Evolutionary conservation across 1,140 invertebrate genomes (phyloP), one percentile per base, ranked within the genome.

Genomic region (Drosophila kurseongensis): DNA sequence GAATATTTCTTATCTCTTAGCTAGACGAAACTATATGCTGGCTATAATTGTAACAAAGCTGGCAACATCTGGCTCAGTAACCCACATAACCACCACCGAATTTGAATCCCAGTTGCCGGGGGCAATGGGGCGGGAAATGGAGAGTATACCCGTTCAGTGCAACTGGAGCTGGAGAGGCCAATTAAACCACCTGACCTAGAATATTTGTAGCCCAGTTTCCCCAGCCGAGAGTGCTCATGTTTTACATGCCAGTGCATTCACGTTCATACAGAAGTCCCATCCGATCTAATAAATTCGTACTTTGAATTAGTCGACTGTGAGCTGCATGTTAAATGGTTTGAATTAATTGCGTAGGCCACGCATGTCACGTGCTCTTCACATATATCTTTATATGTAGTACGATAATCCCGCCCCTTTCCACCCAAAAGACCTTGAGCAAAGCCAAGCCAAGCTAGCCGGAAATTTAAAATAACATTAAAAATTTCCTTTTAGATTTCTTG

Each of bases 161-260:
- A 51, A 51, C 27, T 23, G 59, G 45, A 36, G 35, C 48, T 62
- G 50, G 71, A 75, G 56, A 54, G 63, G 60, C 71, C 83, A 86
- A 86, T 86, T 86, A 82, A 73, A 52, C 47, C 78, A 76, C 67
- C 59, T 86, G 83, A 86, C 82, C 82, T 81, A 85, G 78, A 85
- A 86, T 72, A 80, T 29, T 73, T 71, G 65, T 78, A 85, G 77
- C 81, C 81, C 74, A 85, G 78, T 80, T 85, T 73, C 67, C 44
- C 18, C 40, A 35, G 62, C 13, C 44, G 47, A 40, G 44, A 65
- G 69, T 63, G 51, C 38, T 52, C 23, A 38, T 58, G 61, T 32
- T 61, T 60, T 65, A 61, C 57, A 65, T 18, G 62, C 38, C 54
- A 7, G 29, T 32, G 9, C 60, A 60, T 44, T n/a, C 41, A 27